Conservation (phyloP, 2,888 invertebrate genomes). For the Stegana nigrithorax region DNA sequence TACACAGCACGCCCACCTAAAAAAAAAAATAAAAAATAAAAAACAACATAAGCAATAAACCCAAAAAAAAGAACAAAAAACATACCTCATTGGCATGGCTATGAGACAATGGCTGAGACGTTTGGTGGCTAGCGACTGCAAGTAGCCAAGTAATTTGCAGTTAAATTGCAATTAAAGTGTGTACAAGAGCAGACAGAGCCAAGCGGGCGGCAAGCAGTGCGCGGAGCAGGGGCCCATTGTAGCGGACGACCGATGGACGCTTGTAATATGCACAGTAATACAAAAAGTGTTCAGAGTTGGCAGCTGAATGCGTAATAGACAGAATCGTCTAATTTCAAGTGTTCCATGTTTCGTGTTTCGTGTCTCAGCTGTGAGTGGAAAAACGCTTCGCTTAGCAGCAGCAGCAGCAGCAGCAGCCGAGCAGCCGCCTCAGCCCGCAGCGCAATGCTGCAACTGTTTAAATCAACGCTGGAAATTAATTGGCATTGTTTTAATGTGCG, state of each 20-base stretch:
- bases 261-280: no score
- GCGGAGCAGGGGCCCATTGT: neutral
- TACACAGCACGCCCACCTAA: neutral
- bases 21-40: no score
- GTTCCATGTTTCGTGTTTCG: neutral
- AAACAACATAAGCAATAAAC: no score
- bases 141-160: constrained; percentile 33
- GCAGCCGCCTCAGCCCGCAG: no score
- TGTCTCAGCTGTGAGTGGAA: neutral
- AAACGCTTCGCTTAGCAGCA: no score
- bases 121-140: no score
- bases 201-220: neutral
- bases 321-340: constrained; percentile 11
- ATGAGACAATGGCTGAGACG: neutral
- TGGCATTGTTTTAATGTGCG: constrained; percentile 13
- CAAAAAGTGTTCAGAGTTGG: neutral
- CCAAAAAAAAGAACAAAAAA: neutral
- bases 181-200: constrained; percentile 14
- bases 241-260: no score
- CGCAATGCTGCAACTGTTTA: neutral
- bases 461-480: constrained; percentile 17
- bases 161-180: constrained; percentile 42
- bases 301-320: no score
- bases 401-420: no score
- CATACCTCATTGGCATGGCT: neutral